These are phyloP conservation scores for Drosophila kanekoi DNA, from an alignment of 2,888 invertebrate genomes.

Conservation along the genomic window DNA sequence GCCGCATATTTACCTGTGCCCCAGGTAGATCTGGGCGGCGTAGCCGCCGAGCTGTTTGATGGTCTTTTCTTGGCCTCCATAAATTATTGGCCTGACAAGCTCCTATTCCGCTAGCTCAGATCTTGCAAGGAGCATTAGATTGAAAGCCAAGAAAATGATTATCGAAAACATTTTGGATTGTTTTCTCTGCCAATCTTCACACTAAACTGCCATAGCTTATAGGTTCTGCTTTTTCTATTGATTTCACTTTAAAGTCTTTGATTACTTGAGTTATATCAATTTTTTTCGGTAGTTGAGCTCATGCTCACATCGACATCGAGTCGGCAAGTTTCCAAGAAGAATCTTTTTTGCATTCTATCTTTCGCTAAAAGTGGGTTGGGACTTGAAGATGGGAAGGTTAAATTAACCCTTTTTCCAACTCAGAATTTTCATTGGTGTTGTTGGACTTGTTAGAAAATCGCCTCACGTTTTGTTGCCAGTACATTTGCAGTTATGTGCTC, in stretches of 20 bases:
- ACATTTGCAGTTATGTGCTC: conserved; percentile 80
- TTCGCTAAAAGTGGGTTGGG: neutral
- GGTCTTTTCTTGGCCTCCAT: conserved; percentile 4
- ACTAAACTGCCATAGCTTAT: neutral
- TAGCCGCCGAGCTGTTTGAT: conserved; percentile 30
- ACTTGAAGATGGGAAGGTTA: conserved; percentile 3
- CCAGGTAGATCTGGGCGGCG: conserved; percentile 27
- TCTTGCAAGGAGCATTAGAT: neutral
- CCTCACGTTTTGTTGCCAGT: conserved; percentile 77
- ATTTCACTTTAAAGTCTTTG: neutral
- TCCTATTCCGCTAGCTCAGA: neutral
- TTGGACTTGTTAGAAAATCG: conserved; percentile 69
- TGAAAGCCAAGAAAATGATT: neutral
- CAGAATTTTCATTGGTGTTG: conserved; percentile 34
- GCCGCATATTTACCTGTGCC: conserved; percentile 21
- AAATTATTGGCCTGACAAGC: conserved; percentile 28
- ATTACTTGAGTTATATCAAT: neutral
- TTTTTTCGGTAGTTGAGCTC: conserved; percentile 16
- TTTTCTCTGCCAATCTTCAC: neutral
- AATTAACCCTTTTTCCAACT: conserved; percentile 59
- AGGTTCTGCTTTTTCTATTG: conserved; percentile 15
- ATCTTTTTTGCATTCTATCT: conserved; percentile 24
- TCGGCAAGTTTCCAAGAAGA: conserved; percentile 38
- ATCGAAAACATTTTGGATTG: conserved; percentile 11
- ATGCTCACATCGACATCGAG: conserved; percentile 42